Conservation (phyloP, 2,113 vertebrate species). For the Thermophis baileyi region DNA sequence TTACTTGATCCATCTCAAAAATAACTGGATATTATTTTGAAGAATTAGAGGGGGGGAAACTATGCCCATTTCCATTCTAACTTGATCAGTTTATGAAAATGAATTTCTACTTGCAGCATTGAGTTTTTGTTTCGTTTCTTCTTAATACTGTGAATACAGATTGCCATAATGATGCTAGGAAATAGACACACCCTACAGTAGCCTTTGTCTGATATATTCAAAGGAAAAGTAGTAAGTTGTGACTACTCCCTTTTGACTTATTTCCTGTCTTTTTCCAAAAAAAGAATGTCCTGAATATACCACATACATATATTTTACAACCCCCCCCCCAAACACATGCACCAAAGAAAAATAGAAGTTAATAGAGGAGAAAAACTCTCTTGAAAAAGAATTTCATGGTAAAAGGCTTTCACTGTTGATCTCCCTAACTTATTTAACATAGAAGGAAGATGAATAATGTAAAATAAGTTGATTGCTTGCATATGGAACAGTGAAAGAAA, state of each 20-base stretch:
- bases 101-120: slow-evolving; percentile 1
- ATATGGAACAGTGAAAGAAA: background rate
- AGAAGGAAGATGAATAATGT: background rate
- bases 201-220: slow-evolving; percentile 13
- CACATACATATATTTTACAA: slow-evolving; percentile 31
- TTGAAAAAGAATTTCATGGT: slow-evolving; percentile 34
- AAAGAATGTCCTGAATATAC: slow-evolving; percentile 36
- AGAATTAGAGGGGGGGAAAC: background rate
- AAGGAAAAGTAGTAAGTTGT: background rate
- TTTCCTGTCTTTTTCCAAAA: slow-evolving; percentile 33
- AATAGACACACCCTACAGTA: accelerated
- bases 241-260: slow-evolving; percentile 33
- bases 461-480: slow-evolving; percentile 1
- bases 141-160: background rate
- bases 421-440: slow-evolving; percentile 5
- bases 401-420: slow-evolving; percentile 45
- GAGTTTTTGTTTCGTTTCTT: background rate
- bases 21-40: background rate
- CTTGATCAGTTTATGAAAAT: slow-evolving; percentile 10
- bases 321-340: background rate
- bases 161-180: background rate
- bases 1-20: background rate
- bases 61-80: slow-evolving; percentile 5
- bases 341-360: slow-evolving; percentile 51
- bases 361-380: slow-evolving; percentile 53